Conservation (phyloP, 2,113 vertebrate species). For the Brienomyrus brachyistius region DNA sequence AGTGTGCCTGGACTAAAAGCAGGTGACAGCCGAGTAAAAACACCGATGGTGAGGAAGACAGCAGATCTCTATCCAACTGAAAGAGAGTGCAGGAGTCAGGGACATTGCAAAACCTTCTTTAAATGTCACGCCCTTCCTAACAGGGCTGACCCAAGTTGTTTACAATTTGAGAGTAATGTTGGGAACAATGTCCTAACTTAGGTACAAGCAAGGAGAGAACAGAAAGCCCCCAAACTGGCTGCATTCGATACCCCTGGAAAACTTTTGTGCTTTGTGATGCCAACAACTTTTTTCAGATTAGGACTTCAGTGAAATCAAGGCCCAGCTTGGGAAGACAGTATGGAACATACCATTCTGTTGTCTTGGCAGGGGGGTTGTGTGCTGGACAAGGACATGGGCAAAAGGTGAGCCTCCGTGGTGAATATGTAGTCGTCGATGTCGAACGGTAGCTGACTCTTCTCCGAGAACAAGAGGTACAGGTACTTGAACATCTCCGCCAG, state of each 20-base stretch:
- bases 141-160: not conserved
- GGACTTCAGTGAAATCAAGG: not conserved
- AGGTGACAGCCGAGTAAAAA: not conserved
- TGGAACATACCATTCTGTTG: constrained; percentile 52
- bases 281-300: not conserved
- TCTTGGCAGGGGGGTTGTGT: constrained; percentile 50
- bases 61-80: not conserved
- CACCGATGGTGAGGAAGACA: not conserved
- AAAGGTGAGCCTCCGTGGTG: constrained; percentile 91
- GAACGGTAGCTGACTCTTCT: constrained; percentile 81
- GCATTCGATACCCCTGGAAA: not conserved
- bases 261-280: not conserved
- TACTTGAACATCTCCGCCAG: constrained; percentile 99
- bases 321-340: not conserved
- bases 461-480: constrained; percentile 89
- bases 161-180: not conserved
- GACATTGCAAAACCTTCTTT: not conserved
- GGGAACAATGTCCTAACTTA: not conserved
- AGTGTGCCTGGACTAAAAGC: not conserved
- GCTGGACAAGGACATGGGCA: constrained; percentile 90
- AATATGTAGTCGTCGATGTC: constrained; percentile 96
- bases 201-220: not conserved
- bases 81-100: not conserved
- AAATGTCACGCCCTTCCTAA: not conserved
- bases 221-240: not conserved